Conservation (phyloP, 2,113 vertebrate species). For the Mormoops blainvillei region DNA sequence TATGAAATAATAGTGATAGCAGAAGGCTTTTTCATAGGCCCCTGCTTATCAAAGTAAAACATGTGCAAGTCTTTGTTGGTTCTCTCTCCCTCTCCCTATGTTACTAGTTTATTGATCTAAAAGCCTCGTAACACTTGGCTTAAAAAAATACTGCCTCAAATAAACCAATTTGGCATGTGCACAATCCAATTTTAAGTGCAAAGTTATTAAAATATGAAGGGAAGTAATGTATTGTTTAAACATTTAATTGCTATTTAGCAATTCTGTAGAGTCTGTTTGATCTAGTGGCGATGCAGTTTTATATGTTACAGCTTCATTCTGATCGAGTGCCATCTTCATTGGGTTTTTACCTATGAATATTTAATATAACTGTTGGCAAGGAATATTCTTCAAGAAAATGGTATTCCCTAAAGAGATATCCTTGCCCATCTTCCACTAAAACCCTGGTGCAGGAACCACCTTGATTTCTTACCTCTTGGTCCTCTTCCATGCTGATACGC, state of each 20-base stretch:
- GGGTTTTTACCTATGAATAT: constrained; percentile 64
- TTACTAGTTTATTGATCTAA: neutral
- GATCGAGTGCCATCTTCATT: constrained; percentile 37
- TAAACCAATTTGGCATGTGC: neutral
- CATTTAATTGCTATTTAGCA: constrained; percentile 64
- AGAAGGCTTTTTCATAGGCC: neutral
- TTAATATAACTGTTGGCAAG: constrained; percentile 49
- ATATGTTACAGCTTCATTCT: constrained; percentile 54
- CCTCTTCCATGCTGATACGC: neutral
- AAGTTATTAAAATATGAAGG: neutral
- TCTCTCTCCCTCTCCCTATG: neutral
- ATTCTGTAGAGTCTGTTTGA: constrained; percentile 51
- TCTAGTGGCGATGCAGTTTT: constrained; percentile 63
- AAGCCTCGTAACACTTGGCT: neutral
- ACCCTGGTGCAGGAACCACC: neutral
- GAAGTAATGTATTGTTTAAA: neutral
- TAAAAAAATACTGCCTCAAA: neutral
- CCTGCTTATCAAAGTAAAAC: neutral
- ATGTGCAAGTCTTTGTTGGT: neutral
- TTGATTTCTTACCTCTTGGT: neutral
- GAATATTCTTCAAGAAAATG: constrained; percentile 46
- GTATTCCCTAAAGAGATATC: constrained; percentile 43
- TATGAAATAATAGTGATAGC: neutral
- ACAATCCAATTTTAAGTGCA: neutral
- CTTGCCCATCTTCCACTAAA: constrained; percentile 22